These are phyloP conservation scores for Conomelus anceps DNA, from an alignment of 2,888 invertebrate species.

Conservation along the genomic window DNA sequence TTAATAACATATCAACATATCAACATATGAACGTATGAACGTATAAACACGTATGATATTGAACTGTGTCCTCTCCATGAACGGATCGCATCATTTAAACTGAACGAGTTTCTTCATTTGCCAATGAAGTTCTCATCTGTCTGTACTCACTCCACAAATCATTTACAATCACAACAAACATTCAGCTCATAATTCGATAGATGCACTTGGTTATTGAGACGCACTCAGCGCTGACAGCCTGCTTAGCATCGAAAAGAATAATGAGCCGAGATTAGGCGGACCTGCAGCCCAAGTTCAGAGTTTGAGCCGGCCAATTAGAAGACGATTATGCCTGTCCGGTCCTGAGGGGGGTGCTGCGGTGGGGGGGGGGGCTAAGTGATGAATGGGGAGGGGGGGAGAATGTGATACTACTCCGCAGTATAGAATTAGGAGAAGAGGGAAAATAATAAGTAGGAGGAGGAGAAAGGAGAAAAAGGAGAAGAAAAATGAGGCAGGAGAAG, in stretches of 20 bases:
- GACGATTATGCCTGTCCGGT: neutral
- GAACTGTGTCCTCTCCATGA: no score
- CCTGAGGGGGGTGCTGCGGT: neutral
- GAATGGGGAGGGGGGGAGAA: no score
- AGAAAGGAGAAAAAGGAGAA: neutral
- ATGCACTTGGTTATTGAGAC: neutral
- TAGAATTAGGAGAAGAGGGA: neutral
- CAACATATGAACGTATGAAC: no score
- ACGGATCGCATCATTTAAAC: no score
- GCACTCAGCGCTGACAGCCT: neutral
- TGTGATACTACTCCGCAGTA: neutral
- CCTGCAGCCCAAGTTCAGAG: no score
- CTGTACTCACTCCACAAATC: no score
- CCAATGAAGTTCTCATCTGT: no score
- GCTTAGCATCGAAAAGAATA: neutral
- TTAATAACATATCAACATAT: no score
- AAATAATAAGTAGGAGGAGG: neutral
- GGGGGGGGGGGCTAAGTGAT: neutral
- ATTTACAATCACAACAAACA: no score
- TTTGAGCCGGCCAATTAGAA: neutral
- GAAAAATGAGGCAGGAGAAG: neutral
- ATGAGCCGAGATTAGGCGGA: neutral
- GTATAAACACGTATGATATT: no score
- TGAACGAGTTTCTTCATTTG: no score
- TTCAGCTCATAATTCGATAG: no score